Evolutionary conservation across 2,888 invertebrate species (phyloP), one percentile per base, ranked within the genome.

Genomic region (Xanthorhoe designata): DNA sequence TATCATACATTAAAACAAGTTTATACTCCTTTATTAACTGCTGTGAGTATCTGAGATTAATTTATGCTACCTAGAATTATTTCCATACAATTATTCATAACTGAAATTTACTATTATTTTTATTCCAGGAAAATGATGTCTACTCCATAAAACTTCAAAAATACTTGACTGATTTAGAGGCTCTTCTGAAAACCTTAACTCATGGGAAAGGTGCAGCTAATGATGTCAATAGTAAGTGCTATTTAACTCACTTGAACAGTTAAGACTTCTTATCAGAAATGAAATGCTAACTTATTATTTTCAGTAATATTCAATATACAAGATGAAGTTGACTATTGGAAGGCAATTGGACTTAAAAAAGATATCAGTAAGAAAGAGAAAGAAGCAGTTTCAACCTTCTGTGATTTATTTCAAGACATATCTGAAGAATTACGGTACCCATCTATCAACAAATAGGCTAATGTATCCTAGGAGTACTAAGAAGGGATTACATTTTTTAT

Each of bases 241-340:
- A 5, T 6, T n/a, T 13, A 45, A 6, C n/a, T 45, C 1, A n/a
- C n/a, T 6, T 45, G 45, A 5, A 2, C 10, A 38, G 35, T 38
- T 6, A n/a, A 45, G 6, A 45, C 13, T n/a, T 45, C 15, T 42
- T 15, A 45, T 4, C 13, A 5, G 45, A 45, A 45, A 45, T 4
- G 3, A 45, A 32, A 24, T 32, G 6, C 15, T 52, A 1, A 24
- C 15, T 15, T 47, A 15, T 32, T 17, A 29, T 70, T 88, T 87
- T 42, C 82, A 96, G 96, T 95, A 54, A 95, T 96, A 56, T 84
- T 95, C 72, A 94, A 94, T 47, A 92, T 96, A 52, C 94, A 95
- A 71, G 96, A 97, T 89, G 97, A 97, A 91, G 88, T 96, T 52
- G 94, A 95, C 75, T 96, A 95, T 83, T 97, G 97, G 97, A 94